Evolutionary conservation across 2,888 invertebrate species (phyloP), one percentile per base, ranked within the genome.

Genomic region (Cerastis leucographa): DNA sequence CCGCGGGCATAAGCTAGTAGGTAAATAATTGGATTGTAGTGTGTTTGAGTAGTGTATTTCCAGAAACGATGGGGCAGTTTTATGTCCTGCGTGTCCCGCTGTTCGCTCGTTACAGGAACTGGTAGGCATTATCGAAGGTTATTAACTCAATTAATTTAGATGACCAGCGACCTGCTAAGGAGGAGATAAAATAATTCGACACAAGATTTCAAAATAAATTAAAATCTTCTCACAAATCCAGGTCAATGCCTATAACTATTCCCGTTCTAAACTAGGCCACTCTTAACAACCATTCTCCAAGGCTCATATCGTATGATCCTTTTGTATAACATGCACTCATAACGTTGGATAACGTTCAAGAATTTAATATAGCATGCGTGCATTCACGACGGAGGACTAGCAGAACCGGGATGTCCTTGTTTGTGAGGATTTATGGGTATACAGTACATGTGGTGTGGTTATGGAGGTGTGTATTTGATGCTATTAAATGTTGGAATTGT

Each of bases 351-450:
- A 75, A 85, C 69, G 85, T 65, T 72, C 80, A 71, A 86, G 87
- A 87, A 88, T 87, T 87, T 87, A 87, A 87, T 87, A 87, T 85
- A 80, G 69, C 80, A 84, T 74, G 71, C 66, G 73, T 85, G 67
- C 82, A 75, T 79, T 72, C 77, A 76, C 67, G 29, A 44, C 42
- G 22, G 29, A 54, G 59, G 19, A 42, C 68, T 35, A 59, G 81
- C 64, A 65, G 74, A 56, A 61, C 56, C 25, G 62, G 35, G 5
- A 25, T 65, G 71, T 62, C 71, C 80, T 82, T 82, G 81, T 85
- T 71, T 76, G 66, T 64, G 4, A 11, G 69, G 74, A 80, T 73
- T 80, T 80, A 82, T 84, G 61, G 64, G 22, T 14, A n/a, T 35
- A 46, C 61, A 42, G 44, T 25, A 42, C 29, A 42, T 72, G 49